Evolutionary conservation across 1,140 invertebrate genomes (phyloP), one percentile per base, ranked within the genome.

Genomic region (Colletes latitarsis): DNA sequence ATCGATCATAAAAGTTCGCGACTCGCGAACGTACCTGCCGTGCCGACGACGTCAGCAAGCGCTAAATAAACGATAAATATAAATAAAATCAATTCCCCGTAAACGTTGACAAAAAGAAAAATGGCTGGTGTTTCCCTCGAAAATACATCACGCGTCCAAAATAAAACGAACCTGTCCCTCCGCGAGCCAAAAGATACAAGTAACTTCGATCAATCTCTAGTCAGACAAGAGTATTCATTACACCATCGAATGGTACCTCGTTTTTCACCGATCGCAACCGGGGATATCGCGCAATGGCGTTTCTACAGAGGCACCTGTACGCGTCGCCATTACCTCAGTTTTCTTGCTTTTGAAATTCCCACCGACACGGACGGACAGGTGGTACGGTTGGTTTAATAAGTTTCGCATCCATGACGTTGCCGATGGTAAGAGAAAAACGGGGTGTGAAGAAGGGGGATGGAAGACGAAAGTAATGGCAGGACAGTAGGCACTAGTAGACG

Each of bases 351-450:
- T 68, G 68, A 71, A 81, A 81, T 52, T 53, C 57, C 43, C 60
- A 19, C 4, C 39, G 41, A 49, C 43, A 43, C 46, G 62, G 72
- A 81, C 15, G 68, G 81, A 83, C 77, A 80, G 57, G 14, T 63
- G 60, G 66, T 52, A 14, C 41, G 66, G 21, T 52, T 57, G 79
- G 67, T 67, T 78, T 84, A 84, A 84, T 84, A 78, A 84, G 74
- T 84, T 84, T 74, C 62, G 55, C 55, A 30, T 72, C 76, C 39
- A 71, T 49, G 53, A 66, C n/a, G 49, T 41, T 67, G 66, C 5
- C 6, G 55, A 4, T 66, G 57, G 64, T 21, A 30, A 71, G 21
- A 70, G 46, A 21, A 70, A 64, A n/a, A 21, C 6, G 49, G 39
- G 12, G 49, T 12, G 58, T 12, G 58, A 63, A 63, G 60, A 71